A percentile compares a stretch with the other conserved stretches of the same genome.
Evolutionary conservation across 2,113 vertebrate genomes (phyloP).

Genomic region (Dromas ardeola): DNA sequence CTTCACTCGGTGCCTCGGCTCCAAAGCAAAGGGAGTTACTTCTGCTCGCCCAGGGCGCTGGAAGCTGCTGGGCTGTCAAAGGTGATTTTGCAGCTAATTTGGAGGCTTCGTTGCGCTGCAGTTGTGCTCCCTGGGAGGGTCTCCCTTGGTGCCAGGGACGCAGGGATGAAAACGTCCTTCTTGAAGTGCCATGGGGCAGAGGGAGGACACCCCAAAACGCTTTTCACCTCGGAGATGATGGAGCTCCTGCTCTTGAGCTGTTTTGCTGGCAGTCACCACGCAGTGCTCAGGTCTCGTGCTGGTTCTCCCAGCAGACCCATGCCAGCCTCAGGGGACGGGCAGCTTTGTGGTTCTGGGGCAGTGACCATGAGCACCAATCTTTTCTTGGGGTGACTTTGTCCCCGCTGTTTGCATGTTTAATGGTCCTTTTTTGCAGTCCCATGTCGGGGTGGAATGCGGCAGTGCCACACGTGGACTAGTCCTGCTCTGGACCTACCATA

Average conservation of each 20-base stretch:
- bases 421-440: neutral
- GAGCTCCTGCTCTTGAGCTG: fast-evolving
- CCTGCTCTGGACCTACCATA: fast-evolving
- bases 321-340: neutral
- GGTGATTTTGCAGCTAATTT: neutral
- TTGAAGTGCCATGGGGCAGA: neutral
- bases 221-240: fast-evolving
- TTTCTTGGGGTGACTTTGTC: neutral
- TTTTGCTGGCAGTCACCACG: neutral
- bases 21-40: neutral
- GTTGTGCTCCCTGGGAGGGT: neutral
- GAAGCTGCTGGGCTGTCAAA: neutral
- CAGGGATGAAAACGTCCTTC: neutral
- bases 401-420: fast-evolving
- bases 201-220: neutral
- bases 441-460: fast-evolving
- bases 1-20: fast-evolving
- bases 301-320: neutral
- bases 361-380: neutral
- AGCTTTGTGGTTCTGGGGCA: neutral
- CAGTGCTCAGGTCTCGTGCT: fast-evolving
- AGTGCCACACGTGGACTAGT: fast-evolving
- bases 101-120: fast-evolving
- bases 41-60: neutral
- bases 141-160: neutral